Evolutionary conservation across 1,140 invertebrate species (phyloP).

Genomic region (Pissodes strobi): DNA sequence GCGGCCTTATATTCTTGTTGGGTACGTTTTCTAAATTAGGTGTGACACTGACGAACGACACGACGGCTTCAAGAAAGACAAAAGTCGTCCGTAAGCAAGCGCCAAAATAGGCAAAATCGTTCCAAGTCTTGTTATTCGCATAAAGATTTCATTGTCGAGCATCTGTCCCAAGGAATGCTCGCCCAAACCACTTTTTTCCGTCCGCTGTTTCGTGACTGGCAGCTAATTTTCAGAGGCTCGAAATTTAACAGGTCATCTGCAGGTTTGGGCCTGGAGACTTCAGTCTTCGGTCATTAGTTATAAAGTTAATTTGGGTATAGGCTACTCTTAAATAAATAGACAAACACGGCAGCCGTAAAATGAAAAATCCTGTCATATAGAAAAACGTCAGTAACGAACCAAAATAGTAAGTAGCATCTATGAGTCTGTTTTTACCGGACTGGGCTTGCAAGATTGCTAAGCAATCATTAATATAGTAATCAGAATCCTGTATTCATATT

Average conservation of each 20-base stretch:
- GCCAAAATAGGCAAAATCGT: constrained; percentile 1
- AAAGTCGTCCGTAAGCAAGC: neutral
- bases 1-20: neutral
- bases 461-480: too few species aligned
- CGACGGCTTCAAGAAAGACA: neutral
- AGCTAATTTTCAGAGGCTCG: neutral
- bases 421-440: too few species aligned
- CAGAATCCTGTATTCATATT: too few species aligned
- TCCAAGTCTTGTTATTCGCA: constrained; percentile 7
- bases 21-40: constrained; percentile 1
- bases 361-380: too few species aligned
- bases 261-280: too few species aligned
- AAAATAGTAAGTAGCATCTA: too few species aligned
- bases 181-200: constrained; percentile 1
- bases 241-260: neutral
- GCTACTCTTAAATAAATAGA: too few species aligned
- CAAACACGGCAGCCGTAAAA: too few species aligned
- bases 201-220: constrained; percentile 1
- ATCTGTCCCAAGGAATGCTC: neutral
- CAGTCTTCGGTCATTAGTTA: too few species aligned
- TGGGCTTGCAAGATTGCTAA: too few species aligned
- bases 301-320: too few species aligned
- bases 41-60: neutral
- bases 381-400: too few species aligned
- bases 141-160: constrained; percentile 2